phyloP scores from a whole-genome alignment of 2,888 invertebrate genomes.

The Aleiodes testaceus region DNA sequence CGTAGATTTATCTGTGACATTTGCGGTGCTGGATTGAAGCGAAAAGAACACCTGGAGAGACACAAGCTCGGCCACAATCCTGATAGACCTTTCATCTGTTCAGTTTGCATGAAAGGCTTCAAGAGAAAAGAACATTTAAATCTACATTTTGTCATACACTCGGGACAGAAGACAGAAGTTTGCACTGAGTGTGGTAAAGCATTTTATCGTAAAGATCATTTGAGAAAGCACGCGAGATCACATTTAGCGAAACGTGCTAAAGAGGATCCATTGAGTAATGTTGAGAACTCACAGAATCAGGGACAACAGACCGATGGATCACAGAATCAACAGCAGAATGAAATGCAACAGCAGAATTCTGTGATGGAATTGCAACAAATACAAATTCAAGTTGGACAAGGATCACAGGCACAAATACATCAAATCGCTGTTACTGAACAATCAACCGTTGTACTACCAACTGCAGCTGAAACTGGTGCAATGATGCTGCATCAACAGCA shows the following conservation, averaged over 20 bases:
- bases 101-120: conserved; percentile 85
- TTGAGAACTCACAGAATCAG: conserved; percentile 70
- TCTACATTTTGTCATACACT: conserved; percentile 88
- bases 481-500: conserved; percentile 73
- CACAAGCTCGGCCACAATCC: conserved; percentile 88
- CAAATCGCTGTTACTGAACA: conserved; percentile 70
- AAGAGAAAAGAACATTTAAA: conserved; percentile 88
- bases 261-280: conserved; percentile 75
- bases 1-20: conserved; percentile 85
- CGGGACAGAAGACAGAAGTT: conserved; percentile 87
- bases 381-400: conserved; percentile 68
- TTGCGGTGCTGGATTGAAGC: conserved; percentile 84
- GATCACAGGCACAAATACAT: conserved; percentile 70
- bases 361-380: conserved; percentile 61
- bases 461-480: conserved; percentile 74
- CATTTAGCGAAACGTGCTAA: conserved; percentile 85
- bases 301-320: conserved; percentile 68
- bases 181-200: conserved; percentile 86
- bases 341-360: conserved; percentile 60
- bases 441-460: conserved; percentile 75
- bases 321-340: conserved; percentile 60
- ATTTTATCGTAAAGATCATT: conserved; percentile 86
- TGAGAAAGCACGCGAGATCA: conserved; percentile 85
- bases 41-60: conserved; percentile 85
- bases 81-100: conserved; percentile 85